Percentiles rank a stretch among this genome's conserved stretches.
phyloP scores from a whole-genome alignment of 2,797 vertebrate species.

The Otolemur crassicaudatus region DNA sequence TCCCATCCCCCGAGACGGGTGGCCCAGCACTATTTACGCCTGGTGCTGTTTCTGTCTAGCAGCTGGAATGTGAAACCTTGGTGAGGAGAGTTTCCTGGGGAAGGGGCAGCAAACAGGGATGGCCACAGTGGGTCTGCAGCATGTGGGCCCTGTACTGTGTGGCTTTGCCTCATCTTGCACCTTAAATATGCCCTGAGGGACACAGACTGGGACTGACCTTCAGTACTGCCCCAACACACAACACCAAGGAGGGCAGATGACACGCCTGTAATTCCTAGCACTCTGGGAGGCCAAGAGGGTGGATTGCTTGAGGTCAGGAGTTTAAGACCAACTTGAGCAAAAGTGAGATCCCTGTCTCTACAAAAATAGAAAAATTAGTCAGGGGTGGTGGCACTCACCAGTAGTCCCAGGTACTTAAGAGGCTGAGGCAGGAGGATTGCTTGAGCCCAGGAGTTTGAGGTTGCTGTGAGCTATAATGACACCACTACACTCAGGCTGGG shows the following conservation, averaged over 20 bases:
- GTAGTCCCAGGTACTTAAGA: no score
- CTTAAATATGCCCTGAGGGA: not conserved
- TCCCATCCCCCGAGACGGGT: not conserved
- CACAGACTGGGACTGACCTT: not conserved
- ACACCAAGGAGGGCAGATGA: not conserved
- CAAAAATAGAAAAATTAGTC: no score
- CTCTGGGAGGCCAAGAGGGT: not conserved
- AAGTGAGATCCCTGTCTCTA: no score
- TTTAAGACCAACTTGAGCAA: not conserved
- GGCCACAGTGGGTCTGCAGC: not conserved
- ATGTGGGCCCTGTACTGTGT: not conserved
- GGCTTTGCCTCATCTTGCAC: no score
- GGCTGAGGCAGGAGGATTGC: no score
- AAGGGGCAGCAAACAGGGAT: not conserved
- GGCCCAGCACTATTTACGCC: not conserved
- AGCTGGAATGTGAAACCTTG: not conserved
- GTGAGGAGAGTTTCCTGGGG: not conserved
- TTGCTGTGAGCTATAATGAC: not conserved
- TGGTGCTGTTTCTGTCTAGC: not conserved
- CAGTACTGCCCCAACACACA: not conserved
- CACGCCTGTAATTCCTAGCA: not conserved
- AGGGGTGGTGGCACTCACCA: no score
- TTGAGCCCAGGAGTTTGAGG: no score
- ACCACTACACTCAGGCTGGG: not conserved
- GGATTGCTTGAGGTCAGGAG: not conserved